These are phyloP conservation scores for Phaenicophaeus curvirostris DNA, from an alignment of 2,797 vertebrate genomes.

Conservation along the genomic window DNA sequence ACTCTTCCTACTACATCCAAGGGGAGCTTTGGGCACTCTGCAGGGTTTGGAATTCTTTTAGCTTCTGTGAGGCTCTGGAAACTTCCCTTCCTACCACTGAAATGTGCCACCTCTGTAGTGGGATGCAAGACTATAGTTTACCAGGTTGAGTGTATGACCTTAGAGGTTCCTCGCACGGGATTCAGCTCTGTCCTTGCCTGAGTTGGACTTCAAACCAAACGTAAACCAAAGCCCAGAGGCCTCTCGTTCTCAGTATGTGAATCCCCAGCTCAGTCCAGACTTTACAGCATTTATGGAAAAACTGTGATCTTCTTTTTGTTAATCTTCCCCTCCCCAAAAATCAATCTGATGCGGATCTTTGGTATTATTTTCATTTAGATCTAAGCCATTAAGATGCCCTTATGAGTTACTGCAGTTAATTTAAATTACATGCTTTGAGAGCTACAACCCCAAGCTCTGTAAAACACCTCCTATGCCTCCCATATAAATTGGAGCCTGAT, in stretches of 20 bases:
- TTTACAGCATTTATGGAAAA: not conserved
- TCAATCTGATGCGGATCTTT: constrained; percentile 16
- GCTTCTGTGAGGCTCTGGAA: not conserved
- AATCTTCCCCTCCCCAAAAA: constrained; percentile 31
- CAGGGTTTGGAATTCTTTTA: not conserved
- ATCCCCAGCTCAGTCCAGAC: not conserved
- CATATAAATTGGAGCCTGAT: constrained; percentile 75
- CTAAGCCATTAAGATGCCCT: constrained; percentile 62
- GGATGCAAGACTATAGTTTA: not conserved
- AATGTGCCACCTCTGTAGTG: not conserved
- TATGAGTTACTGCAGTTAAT: constrained; percentile 67
- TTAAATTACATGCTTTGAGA: constrained; percentile 30
- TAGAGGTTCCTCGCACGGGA: not conserved
- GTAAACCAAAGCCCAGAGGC: not conserved
- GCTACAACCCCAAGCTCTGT: constrained; percentile 52
- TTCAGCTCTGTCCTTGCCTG: not conserved
- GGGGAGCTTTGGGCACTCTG: not conserved
- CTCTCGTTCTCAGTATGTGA: not conserved
- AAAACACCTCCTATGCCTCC: constrained; percentile 47
- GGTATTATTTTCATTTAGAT: constrained; percentile 62
- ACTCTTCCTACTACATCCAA: accelerated
- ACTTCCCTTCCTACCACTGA: not conserved
- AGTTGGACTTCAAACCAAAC: not conserved
- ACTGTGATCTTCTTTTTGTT: not conserved
- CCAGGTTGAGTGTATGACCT: not conserved